phyloP scores from a whole-genome alignment of 2,888 invertebrate genomes.

The Athalia rosae region DNA sequence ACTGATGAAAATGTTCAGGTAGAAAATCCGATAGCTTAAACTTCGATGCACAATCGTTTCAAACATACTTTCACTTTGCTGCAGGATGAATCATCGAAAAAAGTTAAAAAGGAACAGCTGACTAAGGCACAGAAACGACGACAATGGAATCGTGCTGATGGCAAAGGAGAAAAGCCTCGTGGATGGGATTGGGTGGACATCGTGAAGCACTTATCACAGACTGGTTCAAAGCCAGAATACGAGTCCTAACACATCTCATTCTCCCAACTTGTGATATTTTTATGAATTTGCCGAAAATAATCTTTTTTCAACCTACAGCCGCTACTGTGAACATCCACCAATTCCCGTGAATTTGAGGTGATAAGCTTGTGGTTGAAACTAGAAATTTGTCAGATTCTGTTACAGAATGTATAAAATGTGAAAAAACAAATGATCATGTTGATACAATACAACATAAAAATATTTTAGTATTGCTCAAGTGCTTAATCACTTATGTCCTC shows the following conservation, averaged over 20 bases:
- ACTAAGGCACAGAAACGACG: constrained; percentile 94
- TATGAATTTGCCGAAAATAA: constrained; percentile 64
- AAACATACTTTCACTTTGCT: constrained; percentile 46
- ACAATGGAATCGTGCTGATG: constrained; percentile 89
- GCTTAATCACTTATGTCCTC: constrained; percentile 2
- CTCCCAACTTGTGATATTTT: constrained; percentile 62
- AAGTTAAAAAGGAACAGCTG: constrained; percentile 87
- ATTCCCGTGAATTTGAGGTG: constrained; percentile 11
- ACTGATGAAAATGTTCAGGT: constrained; percentile 73
- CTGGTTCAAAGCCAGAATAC: constrained; percentile 76
- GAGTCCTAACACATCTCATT: constrained; percentile 63
- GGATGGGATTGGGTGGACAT: constrained; percentile 98
- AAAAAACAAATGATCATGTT: background rate
- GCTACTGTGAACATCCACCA: background rate
- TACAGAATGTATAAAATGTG: background rate
- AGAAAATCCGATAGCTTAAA: background rate
- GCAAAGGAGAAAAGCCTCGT: constrained; percentile 88
- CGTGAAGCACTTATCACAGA: constrained; percentile 95
- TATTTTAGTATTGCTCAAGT: background rate
- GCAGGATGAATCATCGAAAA: constrained; percentile 75
- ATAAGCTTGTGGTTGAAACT: constrained; percentile 23
- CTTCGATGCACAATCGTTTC: too few relatives aligned
- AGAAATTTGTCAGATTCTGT: background rate
- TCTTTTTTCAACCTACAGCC: constrained; percentile 9
- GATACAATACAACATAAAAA: background rate